These are phyloP conservation scores for Dissostichus mawsoni DNA, from an alignment of 2,113 vertebrate species.

Conservation along the genomic window DNA sequence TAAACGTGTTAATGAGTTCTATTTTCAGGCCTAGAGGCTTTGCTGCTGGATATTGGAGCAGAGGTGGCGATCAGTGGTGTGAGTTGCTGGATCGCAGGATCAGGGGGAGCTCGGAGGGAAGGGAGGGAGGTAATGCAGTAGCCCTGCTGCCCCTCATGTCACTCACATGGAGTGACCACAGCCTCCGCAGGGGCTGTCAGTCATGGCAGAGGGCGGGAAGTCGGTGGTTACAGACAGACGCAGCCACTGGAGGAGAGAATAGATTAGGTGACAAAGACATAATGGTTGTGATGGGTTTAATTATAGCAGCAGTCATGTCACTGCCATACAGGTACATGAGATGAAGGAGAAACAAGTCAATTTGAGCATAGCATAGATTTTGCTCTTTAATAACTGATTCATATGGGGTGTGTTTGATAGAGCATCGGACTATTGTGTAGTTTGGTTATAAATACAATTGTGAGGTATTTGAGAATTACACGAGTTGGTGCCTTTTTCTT, in stretches of 20 bases:
- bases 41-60: conserved; percentile 79
- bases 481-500: conserved; percentile 15
- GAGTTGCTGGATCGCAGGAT: conserved; percentile 76
- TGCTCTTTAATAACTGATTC: conserved; percentile 26
- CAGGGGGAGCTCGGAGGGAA: conserved; percentile 42
- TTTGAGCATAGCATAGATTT: conserved; percentile 23
- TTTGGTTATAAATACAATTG: not conserved
- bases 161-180: conserved; percentile 75
- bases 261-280: conserved; percentile 75
- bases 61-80: conserved; percentile 73
- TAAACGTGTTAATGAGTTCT: conserved; percentile 90
- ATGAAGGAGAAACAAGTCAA: conserved; percentile 51
- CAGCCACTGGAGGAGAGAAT: conserved; percentile 62
- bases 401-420: conserved; percentile 9
- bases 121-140: conserved; percentile 68
- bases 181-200: conserved; percentile 79
- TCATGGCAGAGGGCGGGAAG: conserved; percentile 73
- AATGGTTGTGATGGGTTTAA: conserved; percentile 74
- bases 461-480: not conserved
- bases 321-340: conserved; percentile 65
- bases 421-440: not conserved
- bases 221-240: conserved; percentile 73
- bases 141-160: conserved; percentile 68
- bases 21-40: conserved; percentile 80
- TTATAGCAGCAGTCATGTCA: conserved; percentile 70